phyloP scores from a whole-genome alignment of 2,888 invertebrate genomes.

The Parnassius mnemosyne region DNA sequence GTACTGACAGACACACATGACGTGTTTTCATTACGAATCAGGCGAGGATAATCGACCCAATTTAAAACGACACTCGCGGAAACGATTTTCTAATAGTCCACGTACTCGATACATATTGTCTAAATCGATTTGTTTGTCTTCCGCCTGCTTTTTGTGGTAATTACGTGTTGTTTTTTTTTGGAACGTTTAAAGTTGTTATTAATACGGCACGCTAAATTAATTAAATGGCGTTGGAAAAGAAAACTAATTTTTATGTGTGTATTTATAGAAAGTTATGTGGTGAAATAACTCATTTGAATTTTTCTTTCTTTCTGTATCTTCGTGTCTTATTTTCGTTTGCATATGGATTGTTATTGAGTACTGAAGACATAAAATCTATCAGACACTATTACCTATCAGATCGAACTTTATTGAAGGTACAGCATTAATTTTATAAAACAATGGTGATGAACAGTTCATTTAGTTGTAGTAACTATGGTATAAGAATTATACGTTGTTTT shows the following conservation, averaged over 20 bases:
- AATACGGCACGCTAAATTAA: neutral
- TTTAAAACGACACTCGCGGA: constrained; percentile 28
- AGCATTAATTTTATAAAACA: too few species aligned
- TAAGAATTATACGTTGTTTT: too few species aligned
- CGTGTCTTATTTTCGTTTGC: neutral
- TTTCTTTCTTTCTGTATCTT: neutral
- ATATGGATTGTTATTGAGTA: neutral
- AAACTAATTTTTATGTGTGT: too few species aligned
- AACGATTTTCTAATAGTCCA: constrained; percentile 7
- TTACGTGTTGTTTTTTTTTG: constrained; percentile 3
- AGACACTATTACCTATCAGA: too few species aligned
- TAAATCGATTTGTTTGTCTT: constrained; percentile 16
- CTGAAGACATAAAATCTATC: too few species aligned
- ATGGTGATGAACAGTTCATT: too few species aligned
- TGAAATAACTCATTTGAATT: neutral
- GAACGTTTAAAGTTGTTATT: constrained; percentile 3
- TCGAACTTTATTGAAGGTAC: too few species aligned
- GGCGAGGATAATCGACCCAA: constrained; percentile 24
- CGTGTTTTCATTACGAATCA: constrained; percentile 38
- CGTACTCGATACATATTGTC: constrained; percentile 8
- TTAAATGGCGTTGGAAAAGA: too few species aligned
- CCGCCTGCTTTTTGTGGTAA: constrained; percentile 17
- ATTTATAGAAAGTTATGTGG: neutral
- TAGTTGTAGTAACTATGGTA: too few species aligned
- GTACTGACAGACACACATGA: constrained; percentile 33